phyloP scores from a whole-genome alignment of 2,113 vertebrate species.

The Xyrauchen texanus region DNA sequence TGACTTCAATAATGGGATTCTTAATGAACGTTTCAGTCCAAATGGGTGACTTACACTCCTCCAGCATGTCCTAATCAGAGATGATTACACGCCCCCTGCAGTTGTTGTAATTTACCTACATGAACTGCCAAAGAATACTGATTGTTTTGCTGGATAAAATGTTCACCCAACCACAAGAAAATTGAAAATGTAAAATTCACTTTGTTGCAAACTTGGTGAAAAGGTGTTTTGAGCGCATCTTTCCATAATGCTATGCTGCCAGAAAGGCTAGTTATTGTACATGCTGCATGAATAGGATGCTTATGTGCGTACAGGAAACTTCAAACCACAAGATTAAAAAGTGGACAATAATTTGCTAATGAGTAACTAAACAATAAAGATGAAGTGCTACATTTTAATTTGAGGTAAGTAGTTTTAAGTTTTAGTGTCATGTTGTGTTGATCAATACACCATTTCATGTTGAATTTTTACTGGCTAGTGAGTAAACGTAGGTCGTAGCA shows the following conservation, averaged over 20 bases:
- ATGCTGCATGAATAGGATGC: not conserved
- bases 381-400: no score
- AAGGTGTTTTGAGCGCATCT: no score
- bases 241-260: not conserved
- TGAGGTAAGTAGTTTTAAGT: no score
- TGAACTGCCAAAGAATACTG: not conserved
- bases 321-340: not conserved
- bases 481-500: no score
- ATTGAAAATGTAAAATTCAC: no score
- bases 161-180: not conserved
- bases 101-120: slow-evolving; percentile 12
- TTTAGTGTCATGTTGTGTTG: no score
- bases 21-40: slow-evolving; percentile 24
- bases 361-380: no score
- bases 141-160: slow-evolving; percentile 20
- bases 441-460: no score
- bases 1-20: slow-evolving; percentile 8
- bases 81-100: slow-evolving; percentile 18
- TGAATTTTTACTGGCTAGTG: no score
- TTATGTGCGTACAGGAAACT: not conserved
- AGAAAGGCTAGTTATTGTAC: not conserved
- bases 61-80: slow-evolving; percentile 31
- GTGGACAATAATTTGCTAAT: not conserved
- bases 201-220: not conserved
- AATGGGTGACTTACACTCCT: slow-evolving; percentile 21